Percentiles rank a stretch among this genome's conserved stretches.
Conservation (phyloP, 2,888 invertebrate genomes). For the Drosophila silvestris region DNA sequence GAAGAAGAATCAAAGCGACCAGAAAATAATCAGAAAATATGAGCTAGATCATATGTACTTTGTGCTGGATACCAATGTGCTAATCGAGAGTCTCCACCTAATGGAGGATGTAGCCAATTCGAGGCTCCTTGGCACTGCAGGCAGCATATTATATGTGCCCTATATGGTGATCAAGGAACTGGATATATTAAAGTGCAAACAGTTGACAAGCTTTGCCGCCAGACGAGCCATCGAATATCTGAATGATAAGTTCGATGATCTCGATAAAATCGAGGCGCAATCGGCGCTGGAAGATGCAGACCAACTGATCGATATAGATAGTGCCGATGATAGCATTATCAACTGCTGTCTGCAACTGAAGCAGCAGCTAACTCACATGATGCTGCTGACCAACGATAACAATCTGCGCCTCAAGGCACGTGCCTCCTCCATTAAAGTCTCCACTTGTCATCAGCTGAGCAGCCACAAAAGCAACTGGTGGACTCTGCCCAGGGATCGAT, state of each 20-base stretch:
- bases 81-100: constrained; percentile 84
- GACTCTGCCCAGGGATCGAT: constrained; percentile 7
- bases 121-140: constrained; percentile 69
- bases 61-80: constrained; percentile 86
- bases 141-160: constrained; percentile 85
- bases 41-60: constrained; percentile 78
- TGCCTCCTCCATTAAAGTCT: constrained; percentile 83
- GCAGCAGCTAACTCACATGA: constrained; percentile 79
- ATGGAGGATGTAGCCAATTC: constrained; percentile 81
- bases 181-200: constrained; percentile 72
- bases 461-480: constrained; percentile 1
- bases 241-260: constrained; percentile 46
- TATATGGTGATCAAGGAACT: constrained; percentile 86
- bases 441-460: constrained; percentile 75
- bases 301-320: constrained; percentile 83
- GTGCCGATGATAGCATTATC: constrained; percentile 86
- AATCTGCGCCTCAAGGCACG: constrained; percentile 86
- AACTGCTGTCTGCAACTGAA: constrained; percentile 86
- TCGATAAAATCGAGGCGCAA: constrained; percentile 83
- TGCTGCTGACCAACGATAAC: constrained; percentile 86
- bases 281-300: constrained; percentile 84
- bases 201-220: neutral
- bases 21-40: neutral
- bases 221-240: constrained; percentile 33
- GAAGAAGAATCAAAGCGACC: neutral